Percentiles rank a stretch among this genome's conserved stretches.
Conservation (phyloP, 2,113 vertebrate genomes). For the Synodontis membranacea region DNA sequence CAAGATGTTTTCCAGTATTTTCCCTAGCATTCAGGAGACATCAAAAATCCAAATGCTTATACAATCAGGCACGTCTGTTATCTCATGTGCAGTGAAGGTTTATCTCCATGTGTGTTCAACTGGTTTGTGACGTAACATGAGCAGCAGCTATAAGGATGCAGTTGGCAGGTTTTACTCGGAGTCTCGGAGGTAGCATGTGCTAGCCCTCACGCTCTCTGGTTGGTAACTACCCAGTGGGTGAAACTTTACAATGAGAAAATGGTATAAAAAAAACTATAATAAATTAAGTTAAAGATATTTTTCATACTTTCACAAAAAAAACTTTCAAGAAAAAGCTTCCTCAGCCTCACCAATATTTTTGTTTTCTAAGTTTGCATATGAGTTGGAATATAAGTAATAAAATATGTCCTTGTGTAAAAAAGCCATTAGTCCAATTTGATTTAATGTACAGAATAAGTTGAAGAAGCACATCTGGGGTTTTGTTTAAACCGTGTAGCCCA, state of each 20-base stretch:
- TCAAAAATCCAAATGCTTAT: not conserved
- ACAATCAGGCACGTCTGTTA: not conserved
- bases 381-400: not conserved
- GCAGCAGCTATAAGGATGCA: not conserved
- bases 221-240: not conserved
- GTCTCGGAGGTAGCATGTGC: not conserved
- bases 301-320: no score
- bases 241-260: not conserved
- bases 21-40: not conserved
- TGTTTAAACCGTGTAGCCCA: conserved; percentile 17
- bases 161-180: not conserved
- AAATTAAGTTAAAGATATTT: not conserved
- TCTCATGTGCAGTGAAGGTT: not conserved
- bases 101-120: not conserved
- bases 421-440: not conserved
- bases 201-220: not conserved
- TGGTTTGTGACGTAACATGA: not conserved
- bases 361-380: not conserved
- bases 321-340: not conserved
- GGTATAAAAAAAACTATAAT: not conserved
- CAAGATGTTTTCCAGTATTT: not conserved
- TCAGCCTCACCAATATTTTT: not conserved
- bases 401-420: not conserved
- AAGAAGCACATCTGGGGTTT: not conserved
- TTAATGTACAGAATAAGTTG: not conserved